Evolutionary conservation across 2,113 vertebrate species (phyloP).

Genomic region (Condylura cristata): DNA sequence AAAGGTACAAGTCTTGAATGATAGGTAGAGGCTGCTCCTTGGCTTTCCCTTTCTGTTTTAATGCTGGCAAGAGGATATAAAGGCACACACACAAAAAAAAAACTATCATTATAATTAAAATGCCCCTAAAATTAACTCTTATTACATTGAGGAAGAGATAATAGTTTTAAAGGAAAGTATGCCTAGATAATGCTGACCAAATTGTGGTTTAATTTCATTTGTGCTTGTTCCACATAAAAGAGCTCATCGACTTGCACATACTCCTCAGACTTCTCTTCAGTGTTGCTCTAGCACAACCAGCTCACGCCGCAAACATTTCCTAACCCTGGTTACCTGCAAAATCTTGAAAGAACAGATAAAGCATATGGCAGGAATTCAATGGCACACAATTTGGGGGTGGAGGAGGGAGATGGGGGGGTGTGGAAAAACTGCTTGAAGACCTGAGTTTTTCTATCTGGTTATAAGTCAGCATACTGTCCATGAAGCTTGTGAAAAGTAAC

Average conservation of each 20-base stretch:
- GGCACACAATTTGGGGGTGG: not conserved
- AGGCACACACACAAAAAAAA: not conserved
- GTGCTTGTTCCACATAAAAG: not conserved
- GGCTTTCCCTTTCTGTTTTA: not conserved
- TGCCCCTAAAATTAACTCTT: not conserved
- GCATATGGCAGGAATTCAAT: not conserved
- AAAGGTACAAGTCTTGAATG: not conserved
- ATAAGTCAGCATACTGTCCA: not conserved
- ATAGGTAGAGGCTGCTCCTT: not conserved
- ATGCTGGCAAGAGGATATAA: not conserved
- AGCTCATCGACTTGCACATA: not conserved
- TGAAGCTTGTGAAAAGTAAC: not conserved
- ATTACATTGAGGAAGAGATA: not conserved
- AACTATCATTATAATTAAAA: not conserved
- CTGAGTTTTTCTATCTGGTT: not conserved
- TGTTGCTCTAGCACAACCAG: not conserved
- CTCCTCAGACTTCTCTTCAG: not conserved
- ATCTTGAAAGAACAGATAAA: not conserved
- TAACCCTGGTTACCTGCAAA: not conserved
- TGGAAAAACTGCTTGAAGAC: not conserved
- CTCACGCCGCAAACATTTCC: not conserved
- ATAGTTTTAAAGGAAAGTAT: conserved; percentile 26
- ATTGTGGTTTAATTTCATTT: not conserved
- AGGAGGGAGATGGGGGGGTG: too few relatives aligned
- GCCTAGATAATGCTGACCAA: not conserved